Percentiles rank a stretch among this genome's conserved stretches.
Evolutionary conservation across 1,140 invertebrate species (phyloP).

Genomic region (Formica selysi): DNA sequence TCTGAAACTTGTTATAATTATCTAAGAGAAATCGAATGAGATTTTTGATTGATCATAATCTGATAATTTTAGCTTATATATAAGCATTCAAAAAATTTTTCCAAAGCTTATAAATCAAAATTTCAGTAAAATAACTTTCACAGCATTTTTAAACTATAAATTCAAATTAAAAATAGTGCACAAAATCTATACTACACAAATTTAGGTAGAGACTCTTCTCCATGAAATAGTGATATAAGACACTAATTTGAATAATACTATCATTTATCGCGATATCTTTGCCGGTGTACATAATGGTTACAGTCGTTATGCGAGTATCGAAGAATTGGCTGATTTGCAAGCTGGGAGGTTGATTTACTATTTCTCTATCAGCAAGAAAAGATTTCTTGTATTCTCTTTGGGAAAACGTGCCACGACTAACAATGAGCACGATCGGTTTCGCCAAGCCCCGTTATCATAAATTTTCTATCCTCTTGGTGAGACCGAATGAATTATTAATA

Average conservation of each 20-base stretch:
- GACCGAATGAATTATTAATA: slow-evolving; percentile 43
- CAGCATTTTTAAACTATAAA: neutral
- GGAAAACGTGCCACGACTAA: slow-evolving; percentile 45
- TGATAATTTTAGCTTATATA: neutral
- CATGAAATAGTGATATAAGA: neutral
- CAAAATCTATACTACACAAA: neutral
- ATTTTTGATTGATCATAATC: neutral
- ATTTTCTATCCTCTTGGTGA: slow-evolving; percentile 47
- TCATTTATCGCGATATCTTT: slow-evolving; percentile 25
- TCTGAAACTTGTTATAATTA: neutral
- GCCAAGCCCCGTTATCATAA: slow-evolving; percentile 28
- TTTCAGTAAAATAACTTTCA: neutral
- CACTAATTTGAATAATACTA: slow-evolving; percentile 1
- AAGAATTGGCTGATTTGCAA: slow-evolving; percentile 30
- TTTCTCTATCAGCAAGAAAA: slow-evolving; percentile 60
- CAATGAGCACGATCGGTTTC: slow-evolving; percentile 50
- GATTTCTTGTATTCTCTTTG: slow-evolving; percentile 51
- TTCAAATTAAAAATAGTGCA: neutral
- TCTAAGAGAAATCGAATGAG: neutral
- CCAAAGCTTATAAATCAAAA: neutral
- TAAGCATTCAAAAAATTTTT: neutral
- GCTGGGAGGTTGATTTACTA: slow-evolving; percentile 29
- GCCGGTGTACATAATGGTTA: neutral
- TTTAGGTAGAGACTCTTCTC: neutral
- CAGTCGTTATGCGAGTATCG: neutral